Evolutionary conservation across 1,140 invertebrate genomes (phyloP), one percentile per base, ranked within the genome.

Genomic region (Melanaphis sacchari): DNA sequence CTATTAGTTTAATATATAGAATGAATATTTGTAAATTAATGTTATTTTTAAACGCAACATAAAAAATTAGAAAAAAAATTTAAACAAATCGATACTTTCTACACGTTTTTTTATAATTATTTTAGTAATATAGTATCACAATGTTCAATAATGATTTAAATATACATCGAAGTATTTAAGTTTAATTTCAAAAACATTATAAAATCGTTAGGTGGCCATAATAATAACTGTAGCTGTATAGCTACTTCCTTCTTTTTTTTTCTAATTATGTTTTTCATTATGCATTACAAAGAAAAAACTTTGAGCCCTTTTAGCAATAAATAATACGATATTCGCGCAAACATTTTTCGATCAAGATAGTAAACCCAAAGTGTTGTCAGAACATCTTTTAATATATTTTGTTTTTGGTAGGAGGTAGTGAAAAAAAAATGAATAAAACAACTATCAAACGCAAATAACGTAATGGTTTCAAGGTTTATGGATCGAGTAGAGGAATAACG

Each of bases 211-310:
- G 85, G 4, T 7, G 26, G 41, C 31, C 4, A 85, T 41, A 40
- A 43, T n/a, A 87, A 87, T n/a, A 46, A 87, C 31, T 26, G 9
- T 18, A 26, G 36, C 40, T 41, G 31, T 46, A 31, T 21, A 87
- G 26, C 85, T 41, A n/a, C 40, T 87, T 88, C 46, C 15, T 88
- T 88, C 52, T 88, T 88, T 88, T 88, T 21, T 88, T 49, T 88
- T 49, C 18, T 88, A 52, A 89, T 89, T 89, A 89, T 89, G 18
- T 52, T 89, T 89, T 52, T 89, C n/a, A n/a, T 89, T 89, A 9
- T 21, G 43, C 3, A 76, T 0, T 3, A 52, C 46, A 43, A 36
- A 89, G 31, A 49, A 15, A 36, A 89, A 89, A 89, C 31, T 18
- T 11, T 7, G 87, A 46, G 46, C n/a, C 21, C 43, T n/a, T n/a